Evolutionary conservation across 2,888 invertebrate species (phyloP).

Genomic region (Lepidonotus clava): DNA sequence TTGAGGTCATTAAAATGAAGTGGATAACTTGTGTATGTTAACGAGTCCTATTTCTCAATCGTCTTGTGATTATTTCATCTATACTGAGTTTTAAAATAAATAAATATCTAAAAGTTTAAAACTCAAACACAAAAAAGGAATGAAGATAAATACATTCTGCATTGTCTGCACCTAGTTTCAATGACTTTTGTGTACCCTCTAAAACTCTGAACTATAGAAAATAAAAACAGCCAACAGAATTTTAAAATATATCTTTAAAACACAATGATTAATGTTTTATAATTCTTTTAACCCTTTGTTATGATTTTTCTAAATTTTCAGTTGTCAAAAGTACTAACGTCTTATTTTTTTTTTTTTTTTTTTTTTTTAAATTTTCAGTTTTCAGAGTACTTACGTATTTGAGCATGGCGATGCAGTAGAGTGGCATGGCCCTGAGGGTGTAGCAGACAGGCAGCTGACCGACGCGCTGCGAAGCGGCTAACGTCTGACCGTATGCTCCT

Average conservation of each 20-base stretch:
- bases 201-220: not conserved
- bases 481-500: slow-evolving; percentile 86
- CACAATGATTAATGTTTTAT: not conserved
- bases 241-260: not conserved
- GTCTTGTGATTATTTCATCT: too few species aligned
- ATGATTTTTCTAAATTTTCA: too few species aligned
- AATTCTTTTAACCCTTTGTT: not conserved
- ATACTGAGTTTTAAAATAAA: too few species aligned
- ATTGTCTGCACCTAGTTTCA: too few species aligned
- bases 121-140: too few species aligned
- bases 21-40: too few species aligned
- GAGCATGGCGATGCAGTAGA: slow-evolving; percentile 92
- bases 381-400: slow-evolving; percentile 86
- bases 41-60: too few species aligned
- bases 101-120: too few species aligned
- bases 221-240: not conserved
- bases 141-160: too few species aligned
- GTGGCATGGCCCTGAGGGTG: slow-evolving; percentile 90
- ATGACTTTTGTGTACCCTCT: too few species aligned
- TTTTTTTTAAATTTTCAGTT: not conserved
- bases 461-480: slow-evolving; percentile 81
- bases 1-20: too few species aligned
- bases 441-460: slow-evolving; percentile 88
- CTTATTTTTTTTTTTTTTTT: not conserved
- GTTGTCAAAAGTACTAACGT: too few species aligned